Conservation (phyloP, 2,797 vertebrate species). For the Eremophila alpestris region DNA sequence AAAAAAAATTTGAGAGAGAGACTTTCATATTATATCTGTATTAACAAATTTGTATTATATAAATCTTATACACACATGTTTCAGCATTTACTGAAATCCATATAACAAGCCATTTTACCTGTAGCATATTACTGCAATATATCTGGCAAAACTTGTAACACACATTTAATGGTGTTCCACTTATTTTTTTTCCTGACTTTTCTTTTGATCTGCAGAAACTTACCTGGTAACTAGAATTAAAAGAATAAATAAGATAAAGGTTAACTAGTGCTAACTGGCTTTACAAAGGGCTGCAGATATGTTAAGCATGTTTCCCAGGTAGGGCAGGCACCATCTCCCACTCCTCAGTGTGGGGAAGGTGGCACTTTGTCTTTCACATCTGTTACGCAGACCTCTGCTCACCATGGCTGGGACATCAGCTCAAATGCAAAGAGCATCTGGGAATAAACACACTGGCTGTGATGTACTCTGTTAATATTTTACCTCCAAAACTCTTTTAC, state of each 20-base stretch:
- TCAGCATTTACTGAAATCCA: not conserved
- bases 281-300: not conserved
- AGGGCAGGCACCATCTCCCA: too few species aligned
- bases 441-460: not conserved
- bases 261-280: not conserved
- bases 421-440: not conserved
- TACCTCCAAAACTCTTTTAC: not conserved
- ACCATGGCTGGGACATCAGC: not conserved
- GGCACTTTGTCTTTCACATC: not conserved
- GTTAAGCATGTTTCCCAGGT: not conserved
- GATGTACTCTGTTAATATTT: not conserved
- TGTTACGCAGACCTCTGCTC: not conserved
- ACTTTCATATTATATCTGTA: not conserved
- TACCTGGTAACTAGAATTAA: not conserved
- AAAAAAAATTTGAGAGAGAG: too few species aligned
- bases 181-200: not conserved
- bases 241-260: not conserved
- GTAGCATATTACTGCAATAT: not conserved
- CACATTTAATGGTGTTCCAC: not conserved
- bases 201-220: not conserved
- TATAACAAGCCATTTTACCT: not conserved
- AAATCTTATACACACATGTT: rapidly evolving
- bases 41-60: not conserved
- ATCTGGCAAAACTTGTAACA: not conserved
- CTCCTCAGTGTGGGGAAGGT: not conserved